Conservation (phyloP, 2,797 vertebrate species). For the Notamacropus eugenii region DNA sequence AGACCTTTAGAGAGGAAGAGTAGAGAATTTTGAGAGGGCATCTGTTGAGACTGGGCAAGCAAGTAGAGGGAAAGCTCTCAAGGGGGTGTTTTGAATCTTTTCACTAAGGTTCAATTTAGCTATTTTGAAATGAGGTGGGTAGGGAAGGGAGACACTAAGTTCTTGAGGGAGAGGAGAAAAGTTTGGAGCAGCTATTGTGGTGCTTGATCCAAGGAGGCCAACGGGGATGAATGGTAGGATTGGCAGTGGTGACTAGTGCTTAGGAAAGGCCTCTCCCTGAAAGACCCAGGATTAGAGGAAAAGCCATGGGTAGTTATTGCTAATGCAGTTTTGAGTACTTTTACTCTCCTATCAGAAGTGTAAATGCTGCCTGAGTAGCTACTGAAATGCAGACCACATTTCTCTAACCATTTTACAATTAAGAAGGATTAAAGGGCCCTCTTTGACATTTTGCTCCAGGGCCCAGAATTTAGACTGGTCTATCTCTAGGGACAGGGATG, state of each 20-base stretch:
- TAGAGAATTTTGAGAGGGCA: neutral
- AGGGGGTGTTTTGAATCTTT: neutral
- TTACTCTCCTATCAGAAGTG: neutral
- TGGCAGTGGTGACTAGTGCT: neutral
- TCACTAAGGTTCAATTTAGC: neutral
- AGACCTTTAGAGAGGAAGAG: neutral
- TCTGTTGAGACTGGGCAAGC: neutral
- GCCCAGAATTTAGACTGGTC: neutral
- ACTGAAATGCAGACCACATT: neutral
- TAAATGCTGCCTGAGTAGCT: neutral
- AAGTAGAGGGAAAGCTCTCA: neutral
- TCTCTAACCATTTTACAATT: neutral
- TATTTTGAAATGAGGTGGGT: neutral
- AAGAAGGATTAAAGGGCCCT: neutral
- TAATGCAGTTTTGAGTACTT: conserved; percentile 4
- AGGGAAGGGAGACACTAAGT: neutral
- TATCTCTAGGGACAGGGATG: neutral
- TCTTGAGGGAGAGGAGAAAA: neutral
- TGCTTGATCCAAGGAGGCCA: neutral
- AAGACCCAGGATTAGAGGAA: neutral
- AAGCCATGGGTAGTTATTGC: neutral
- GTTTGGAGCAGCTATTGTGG: neutral
- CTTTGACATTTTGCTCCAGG: neutral
- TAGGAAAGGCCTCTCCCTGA: neutral
- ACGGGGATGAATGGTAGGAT: neutral